phyloP scores from a whole-genome alignment of 2,113 vertebrate genomes.

The Verasper variegatus region DNA sequence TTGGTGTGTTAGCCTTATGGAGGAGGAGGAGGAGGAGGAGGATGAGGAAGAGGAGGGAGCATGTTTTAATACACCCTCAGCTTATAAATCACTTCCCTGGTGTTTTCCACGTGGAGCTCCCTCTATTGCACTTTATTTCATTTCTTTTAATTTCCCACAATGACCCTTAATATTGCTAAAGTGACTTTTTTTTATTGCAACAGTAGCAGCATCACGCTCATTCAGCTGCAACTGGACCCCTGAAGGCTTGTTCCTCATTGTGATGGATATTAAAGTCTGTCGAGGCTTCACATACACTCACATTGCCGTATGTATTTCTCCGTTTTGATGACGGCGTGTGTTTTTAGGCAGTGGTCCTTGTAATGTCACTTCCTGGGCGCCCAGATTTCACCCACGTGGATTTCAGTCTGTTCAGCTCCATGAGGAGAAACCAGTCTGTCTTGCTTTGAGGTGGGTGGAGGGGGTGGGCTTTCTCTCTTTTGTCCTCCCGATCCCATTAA shows the following conservation, averaged over 20 bases:
- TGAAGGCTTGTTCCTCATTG: too few species aligned
- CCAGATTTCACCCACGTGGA: constrained; percentile 41
- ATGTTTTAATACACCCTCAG: neutral
- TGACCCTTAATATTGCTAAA: too few species aligned
- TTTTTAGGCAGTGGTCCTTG: neutral
- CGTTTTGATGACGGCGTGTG: neutral
- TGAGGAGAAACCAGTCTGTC: constrained; percentile 65
- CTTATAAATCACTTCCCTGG: constrained; percentile 34
- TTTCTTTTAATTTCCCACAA: too few species aligned
- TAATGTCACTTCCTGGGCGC: neutral
- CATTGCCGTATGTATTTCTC: too few species aligned
- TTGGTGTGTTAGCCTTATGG: constrained; percentile 8
- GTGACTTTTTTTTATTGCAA: too few species aligned
- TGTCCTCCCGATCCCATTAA: constrained; percentile 34
- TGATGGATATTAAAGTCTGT: too few species aligned
- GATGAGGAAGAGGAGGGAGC: neutral
- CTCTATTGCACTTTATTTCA: neutral
- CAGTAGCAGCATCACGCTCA: too few species aligned
- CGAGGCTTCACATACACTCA: too few species aligned
- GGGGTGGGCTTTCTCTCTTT: constrained; percentile 25
- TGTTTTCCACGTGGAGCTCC: neutral
- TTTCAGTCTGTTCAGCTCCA: neutral
- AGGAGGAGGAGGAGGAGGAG: neutral
- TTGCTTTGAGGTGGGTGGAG: constrained; percentile 25
- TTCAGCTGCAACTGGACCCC: too few species aligned